Base-by-base conservation (phyloP, 2,113 vertebrate genomes). In the Podarcis raffonei region DNA sequence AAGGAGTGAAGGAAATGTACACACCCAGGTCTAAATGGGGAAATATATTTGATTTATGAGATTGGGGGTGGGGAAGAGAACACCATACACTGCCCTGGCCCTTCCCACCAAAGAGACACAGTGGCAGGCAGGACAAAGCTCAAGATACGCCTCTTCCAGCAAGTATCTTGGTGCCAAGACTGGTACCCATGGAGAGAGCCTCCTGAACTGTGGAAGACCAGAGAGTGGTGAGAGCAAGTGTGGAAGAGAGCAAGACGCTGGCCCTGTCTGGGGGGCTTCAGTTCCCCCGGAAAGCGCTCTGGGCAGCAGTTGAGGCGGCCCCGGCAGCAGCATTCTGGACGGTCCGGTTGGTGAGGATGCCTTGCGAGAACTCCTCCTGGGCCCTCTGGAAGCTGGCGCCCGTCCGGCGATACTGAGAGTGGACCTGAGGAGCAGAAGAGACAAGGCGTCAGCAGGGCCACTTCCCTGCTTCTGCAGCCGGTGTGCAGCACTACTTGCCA, bases 321-420 rank as follows among this genome's bases (percentile, higher is more conserved):
- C 95, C 95, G 0, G 98, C 59, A 0, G 99, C 98, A 0, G 97
- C 97, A 0, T 57, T 97, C 94, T 98, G 99, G 95, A 99, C 97
- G 87, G 95, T 95, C 85, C 96, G 95, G 97, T 96, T 99, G 93
- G 93, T 97, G 93, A 99, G 95, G 92, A 99, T 98, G 74, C 98
- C 98, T 11, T 97, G 97, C 86, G 98, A 99, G 91, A 99, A 99
- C 95, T 99, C 99, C 74, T 98, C 97, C 91, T 99, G 99, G 2
- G 99, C 99, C 91, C 99, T 98, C 82, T 98, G 97, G 97, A 99
- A 99, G 92, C 98, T 99, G 93, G 99, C 99, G 39, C 98, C 98
- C 0, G 99, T 98, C 85, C 97, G 96, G 39, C 99, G 98, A 87
- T 99, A 99, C 89, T 98, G 96, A 7, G 97, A 98, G 57, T 99